These are phyloP conservation scores for Eolophus roseicapilla DNA, from an alignment of 2,113 vertebrate species.

Conservation along the genomic window DNA sequence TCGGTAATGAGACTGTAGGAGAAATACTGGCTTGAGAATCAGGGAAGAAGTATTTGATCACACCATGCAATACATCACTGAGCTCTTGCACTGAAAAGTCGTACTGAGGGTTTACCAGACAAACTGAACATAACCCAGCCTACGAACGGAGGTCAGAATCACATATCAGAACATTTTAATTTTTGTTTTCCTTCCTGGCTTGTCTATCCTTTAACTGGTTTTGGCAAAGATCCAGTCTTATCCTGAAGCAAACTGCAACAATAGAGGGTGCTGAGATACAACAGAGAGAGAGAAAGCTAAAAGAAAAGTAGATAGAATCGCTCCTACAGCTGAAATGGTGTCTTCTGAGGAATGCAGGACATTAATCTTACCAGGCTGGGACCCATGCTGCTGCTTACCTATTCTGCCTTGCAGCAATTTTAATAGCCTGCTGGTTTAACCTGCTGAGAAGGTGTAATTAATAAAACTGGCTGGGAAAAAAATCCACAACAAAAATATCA, in stretches of 20 bases:
- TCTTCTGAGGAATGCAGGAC: conserved; percentile 10
- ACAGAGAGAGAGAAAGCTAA: neutral
- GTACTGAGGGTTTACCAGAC: neutral
- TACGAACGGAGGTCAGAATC: neutral
- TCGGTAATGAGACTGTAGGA: neutral
- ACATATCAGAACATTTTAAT: neutral
- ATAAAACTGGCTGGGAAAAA: conserved; percentile 36
- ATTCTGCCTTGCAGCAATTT: conserved; percentile 48
- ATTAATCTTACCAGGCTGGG: conserved; percentile 53
- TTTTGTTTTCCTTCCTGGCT: conserved; percentile 9
- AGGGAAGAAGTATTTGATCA: conserved; percentile 16
- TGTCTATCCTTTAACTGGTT: conserved; percentile 26
- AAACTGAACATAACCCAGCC: neutral
- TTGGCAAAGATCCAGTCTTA: conserved; percentile 15
- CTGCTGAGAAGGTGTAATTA: conserved; percentile 66
- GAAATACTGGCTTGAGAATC: neutral
- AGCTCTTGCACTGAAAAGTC: neutral
- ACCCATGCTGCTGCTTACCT: conserved; percentile 39
- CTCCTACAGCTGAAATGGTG: conserved; percentile 18
- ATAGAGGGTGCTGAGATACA: neutral
- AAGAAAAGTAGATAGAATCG: neutral
- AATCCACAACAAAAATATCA: neutral
- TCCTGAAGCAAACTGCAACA: neutral
- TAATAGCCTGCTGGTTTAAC: conserved; percentile 53
- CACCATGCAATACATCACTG: neutral